Evolutionary conservation across 2,113 vertebrate genomes (phyloP), one percentile per base, ranked within the genome.

Genomic region (Dissostichus mawsoni): DNA sequence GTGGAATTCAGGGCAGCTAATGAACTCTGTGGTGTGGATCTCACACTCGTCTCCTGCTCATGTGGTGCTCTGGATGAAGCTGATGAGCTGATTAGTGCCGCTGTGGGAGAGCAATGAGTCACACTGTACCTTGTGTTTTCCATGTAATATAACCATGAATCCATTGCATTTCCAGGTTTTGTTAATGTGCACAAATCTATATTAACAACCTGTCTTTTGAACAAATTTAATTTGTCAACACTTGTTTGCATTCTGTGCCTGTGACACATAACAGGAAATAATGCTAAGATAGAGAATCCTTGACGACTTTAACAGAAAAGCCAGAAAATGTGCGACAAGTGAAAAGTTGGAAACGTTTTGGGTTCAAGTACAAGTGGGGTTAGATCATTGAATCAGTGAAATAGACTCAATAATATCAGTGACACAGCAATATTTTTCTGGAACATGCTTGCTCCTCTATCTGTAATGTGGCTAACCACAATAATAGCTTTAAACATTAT

Each of bases 1-100:
- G 92, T 91, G 88, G 50, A 95, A 81, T 69, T 87, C 90, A 56
- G 94, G 95, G 87, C 97, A 95, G 86, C 95, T 94, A 90, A 95
- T 93, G 86, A 96, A 97, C 91, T 96, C 94, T 93, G 93, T 91
- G 69, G 92, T 86, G 76, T 95, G 96, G 78, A 93, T 90, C 70
- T 87, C 83, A 76, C 94, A 93, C 85, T 95, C 95, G 76, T 92
- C 90, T 83, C 93, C 94, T 87, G 94, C 93, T 94, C 95, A 94
- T 79, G 94, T 74, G 69, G 94, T 95, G 94, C 94, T 94, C 92
- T 95, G 92, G 85, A 95, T 78, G 61, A 92, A 91, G 83, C 93
- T 91, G 62, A 95, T 91, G 74, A 95, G 84, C 9, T 90, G 76
- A 94, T 94, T 65, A 93, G 77, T 11, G 90, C 91, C 78, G 88